Evolutionary conservation across 2,113 vertebrate species (phyloP).

Genomic region (human): DNA sequence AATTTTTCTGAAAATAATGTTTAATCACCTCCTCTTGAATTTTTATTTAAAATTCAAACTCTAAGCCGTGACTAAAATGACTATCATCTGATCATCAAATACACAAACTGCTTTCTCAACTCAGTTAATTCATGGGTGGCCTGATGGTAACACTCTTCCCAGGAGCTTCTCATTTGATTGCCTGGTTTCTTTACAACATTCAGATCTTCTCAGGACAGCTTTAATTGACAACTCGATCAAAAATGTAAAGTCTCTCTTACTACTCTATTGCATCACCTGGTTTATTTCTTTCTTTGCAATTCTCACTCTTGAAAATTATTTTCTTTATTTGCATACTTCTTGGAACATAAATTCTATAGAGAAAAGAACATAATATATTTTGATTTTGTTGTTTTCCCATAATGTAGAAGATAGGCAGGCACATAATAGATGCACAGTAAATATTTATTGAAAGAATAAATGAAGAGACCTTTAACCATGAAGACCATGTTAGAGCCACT

Average conservation of each 20-base stretch:
- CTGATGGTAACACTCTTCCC: too few species aligned
- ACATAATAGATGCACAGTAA: not conserved
- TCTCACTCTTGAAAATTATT: not conserved
- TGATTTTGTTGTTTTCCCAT: not conserved
- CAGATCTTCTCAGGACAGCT: not conserved
- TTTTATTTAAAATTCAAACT: not conserved
- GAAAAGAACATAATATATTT: not conserved
- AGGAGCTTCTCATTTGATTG: not conserved
- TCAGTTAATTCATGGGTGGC: not conserved
- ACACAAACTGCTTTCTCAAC: not conserved
- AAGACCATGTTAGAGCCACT: not conserved
- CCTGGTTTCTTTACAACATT: not conserved
- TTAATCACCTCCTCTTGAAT: not conserved
- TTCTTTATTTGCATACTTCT: not conserved
- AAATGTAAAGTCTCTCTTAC: not conserved
- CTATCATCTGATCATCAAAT: not conserved
- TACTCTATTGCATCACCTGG: not conserved
- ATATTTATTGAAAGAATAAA: not conserved
- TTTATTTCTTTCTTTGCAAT: not conserved
- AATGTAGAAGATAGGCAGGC: not conserved
- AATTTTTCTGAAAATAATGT: not conserved
- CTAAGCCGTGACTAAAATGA: not conserved
- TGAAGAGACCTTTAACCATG: not conserved
- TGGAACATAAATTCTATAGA: not conserved
- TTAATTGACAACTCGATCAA: not conserved